Evolutionary conservation across 2,797 vertebrate genomes (phyloP).

Genomic region (Catamblyrhynchus diadema): DNA sequence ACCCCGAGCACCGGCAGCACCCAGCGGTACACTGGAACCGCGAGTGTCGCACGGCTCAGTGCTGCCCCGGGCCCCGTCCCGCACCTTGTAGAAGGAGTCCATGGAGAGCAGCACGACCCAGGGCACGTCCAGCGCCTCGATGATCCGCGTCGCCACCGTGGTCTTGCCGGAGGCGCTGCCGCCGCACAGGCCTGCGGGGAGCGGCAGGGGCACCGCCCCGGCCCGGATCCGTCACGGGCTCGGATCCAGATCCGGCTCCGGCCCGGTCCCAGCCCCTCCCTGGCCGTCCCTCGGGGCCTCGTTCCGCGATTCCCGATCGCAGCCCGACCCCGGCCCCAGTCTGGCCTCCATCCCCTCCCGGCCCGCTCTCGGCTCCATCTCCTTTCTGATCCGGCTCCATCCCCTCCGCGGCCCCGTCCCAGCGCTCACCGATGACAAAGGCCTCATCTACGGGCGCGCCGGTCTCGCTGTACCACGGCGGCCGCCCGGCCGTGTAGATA

Average conservation of each 20-base stretch:
- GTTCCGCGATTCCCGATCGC: neutral
- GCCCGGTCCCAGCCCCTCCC: neutral
- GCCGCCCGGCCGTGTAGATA: conserved; percentile 88
- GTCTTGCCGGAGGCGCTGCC: conserved; percentile 91
- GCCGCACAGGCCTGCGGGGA: conserved; percentile 82
- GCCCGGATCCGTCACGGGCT: neutral
- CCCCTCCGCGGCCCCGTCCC: neutral
- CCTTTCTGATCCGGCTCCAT: neutral
- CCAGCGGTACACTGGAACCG: neutral
- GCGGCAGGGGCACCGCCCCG: neutral
- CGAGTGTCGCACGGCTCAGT: neutral
- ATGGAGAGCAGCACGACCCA: conserved; percentile 93
- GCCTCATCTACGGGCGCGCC: conserved; percentile 90
- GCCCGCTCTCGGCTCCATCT: neutral
- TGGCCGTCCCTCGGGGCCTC: neutral
- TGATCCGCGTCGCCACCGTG: conserved; percentile 90
- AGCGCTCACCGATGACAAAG: conserved; percentile 85
- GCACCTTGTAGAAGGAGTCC: conserved; percentile 93
- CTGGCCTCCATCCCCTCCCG: neutral
- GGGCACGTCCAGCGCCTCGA: conserved; percentile 89
- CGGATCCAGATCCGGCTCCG: neutral
- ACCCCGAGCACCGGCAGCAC: neutral
- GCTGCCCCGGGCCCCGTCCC: neutral
- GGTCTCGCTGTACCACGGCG: conserved; percentile 90
- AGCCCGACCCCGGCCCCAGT: neutral